Evolutionary conservation across 2,888 invertebrate genomes (phyloP), one percentile per base, ranked within the genome.

Genomic region (Hoplodrina ambigua): DNA sequence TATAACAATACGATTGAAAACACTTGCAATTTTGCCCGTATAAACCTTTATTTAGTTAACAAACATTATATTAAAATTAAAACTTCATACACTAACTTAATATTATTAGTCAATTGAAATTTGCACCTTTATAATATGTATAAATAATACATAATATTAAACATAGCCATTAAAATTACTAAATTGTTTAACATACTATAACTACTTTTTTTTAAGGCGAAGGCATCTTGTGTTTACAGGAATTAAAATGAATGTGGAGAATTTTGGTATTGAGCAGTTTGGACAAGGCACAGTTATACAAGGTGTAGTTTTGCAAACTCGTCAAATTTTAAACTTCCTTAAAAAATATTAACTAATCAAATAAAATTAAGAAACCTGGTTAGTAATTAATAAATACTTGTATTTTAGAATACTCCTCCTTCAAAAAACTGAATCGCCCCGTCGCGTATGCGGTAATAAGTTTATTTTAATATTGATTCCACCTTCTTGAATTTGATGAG

Each of bases 31-130:
- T 13, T 65, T 57, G 60, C 76, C 69, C 66, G 17, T 76, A 82
- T 72, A 75, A 75, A 81, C 60, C 71, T 80, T 82, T 82, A 82
- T 82, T 81, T 58, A 71, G 58, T 75, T 82, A 82, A 80, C 80
- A 82, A 75, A 60, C 62, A 69, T 78, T 81, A 70, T 67, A 72
- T 67, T 81, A 52, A 73, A 68, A 70, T 71, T 72, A 72, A 25
- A 80, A 73, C 80, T 81, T 81, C 81, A 71, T 72, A 76, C 25
- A 54, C 69, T 72, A 68, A 73, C 66, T 75, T 74, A 78, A 8
- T 4, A 67, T 49, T 63, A 78, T 66, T 56, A 82, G 58, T 74
- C 56, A 74, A 64, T 67, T 80, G 68, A 69, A 82, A 77, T 78
- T 80, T 71, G 75, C 78, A 82, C 70, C 62, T 59, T 61, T 62